A percentile compares a stretch with the other conserved stretches of the same genome.
phyloP scores from a whole-genome alignment of 2,888 invertebrate species.

The Scrobipalpa atriplicella region DNA sequence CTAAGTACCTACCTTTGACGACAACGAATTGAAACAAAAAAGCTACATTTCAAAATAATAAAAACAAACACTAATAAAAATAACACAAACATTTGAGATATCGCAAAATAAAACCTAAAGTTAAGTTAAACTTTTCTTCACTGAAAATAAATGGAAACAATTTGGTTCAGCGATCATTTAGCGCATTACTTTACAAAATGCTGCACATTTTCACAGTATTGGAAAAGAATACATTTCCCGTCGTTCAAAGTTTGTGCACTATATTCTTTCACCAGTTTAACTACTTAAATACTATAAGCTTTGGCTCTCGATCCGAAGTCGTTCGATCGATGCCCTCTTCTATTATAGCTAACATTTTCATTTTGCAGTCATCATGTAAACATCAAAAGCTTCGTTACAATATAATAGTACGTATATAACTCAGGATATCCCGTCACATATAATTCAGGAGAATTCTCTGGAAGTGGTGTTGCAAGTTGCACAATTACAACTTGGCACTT shows the following conservation, averaged over 20 bases:
- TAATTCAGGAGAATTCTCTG: not conserved
- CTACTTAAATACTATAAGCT: conserved; percentile 19
- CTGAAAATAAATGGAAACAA: conserved; percentile 1
- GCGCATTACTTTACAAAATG: not conserved
- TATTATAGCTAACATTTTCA: too few species aligned
- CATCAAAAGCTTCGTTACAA: too few species aligned
- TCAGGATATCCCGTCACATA: not conserved
- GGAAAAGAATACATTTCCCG: conserved; percentile 10
- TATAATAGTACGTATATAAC: too few species aligned
- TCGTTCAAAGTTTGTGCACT: not conserved
- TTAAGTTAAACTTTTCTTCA: not conserved
- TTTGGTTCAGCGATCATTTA: not conserved
- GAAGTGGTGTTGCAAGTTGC: not conserved
- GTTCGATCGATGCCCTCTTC: too few species aligned
- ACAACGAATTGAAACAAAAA: too few species aligned
- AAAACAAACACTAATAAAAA: too few species aligned
- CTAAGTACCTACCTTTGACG: too few species aligned
- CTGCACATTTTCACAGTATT: conserved; percentile 5
- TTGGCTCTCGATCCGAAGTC: too few species aligned
- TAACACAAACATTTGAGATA: too few species aligned
- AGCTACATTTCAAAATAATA: too few species aligned
- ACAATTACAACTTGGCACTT: conserved; percentile 22
- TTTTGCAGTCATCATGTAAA: too few species aligned
- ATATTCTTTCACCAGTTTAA: conserved; percentile 9
- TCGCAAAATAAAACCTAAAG: too few species aligned